A percentile compares a stretch with the other conserved stretches of the same genome.
These are phyloP conservation scores for Scelioninae gen. 2 DNA, from an alignment of 2,888 invertebrate genomes.

Conservation along the genomic window DNA sequence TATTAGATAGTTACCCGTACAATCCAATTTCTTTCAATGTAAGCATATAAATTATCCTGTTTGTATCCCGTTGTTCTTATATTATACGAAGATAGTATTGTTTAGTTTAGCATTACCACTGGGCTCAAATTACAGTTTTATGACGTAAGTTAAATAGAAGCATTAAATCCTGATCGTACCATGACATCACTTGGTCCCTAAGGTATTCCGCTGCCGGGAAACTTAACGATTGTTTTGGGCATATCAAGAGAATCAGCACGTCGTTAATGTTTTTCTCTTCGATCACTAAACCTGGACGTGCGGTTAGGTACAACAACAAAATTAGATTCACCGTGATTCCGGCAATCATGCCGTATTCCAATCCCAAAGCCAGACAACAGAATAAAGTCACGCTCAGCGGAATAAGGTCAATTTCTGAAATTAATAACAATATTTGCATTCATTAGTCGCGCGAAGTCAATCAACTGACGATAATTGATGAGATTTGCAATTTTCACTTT, in stretches of 20 bases:
- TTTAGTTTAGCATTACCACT: too few species aligned
- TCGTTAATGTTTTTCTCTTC: conserved; percentile 77
- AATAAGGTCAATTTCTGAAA: conserved; percentile 82
- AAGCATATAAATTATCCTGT: too few species aligned
- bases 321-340: conserved; percentile 82
- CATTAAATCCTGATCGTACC: conserved; percentile 62
- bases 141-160: conserved; percentile 6
- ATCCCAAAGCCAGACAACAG: conserved; percentile 81
- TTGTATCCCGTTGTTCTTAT: too few species aligned
- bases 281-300: conserved; percentile 80
- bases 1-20: too few species aligned
- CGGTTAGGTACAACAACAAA: conserved; percentile 80
- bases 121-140: conserved; percentile 21
- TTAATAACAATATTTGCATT: too few species aligned
- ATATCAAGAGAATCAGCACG: conserved; percentile 67
- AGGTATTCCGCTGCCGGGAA: conserved; percentile 79
- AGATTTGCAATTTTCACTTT: too few species aligned
- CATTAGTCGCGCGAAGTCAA: too few species aligned
- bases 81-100: too few species aligned
- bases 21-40: too few species aligned
- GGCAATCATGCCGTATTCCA: conserved; percentile 82
- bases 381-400: conserved; percentile 83
- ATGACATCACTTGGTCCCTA: conserved; percentile 73
- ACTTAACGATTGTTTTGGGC: conserved; percentile 74
- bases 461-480: too few species aligned